Evolutionary conservation across 2,888 invertebrate species (phyloP).

Genomic region (Orthonevra nobilis): DNA sequence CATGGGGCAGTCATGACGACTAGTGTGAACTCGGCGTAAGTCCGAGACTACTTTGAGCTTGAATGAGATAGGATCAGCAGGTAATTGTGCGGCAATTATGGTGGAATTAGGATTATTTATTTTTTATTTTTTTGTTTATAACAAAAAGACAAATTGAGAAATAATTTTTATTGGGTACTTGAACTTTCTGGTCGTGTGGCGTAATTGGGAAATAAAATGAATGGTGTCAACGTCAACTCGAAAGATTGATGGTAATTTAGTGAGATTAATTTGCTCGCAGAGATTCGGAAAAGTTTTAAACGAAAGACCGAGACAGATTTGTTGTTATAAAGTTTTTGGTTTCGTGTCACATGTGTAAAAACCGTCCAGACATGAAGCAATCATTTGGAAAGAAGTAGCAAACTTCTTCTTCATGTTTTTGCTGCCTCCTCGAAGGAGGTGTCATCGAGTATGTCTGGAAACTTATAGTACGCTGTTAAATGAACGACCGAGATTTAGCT

Average conservation of each 20-base stretch:
- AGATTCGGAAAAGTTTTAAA: conserved; percentile 2
- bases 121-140: too few species aligned
- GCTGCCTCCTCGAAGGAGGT: too few species aligned
- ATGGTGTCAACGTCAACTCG: conserved; percentile 20
- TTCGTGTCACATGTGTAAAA: too few species aligned
- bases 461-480: too few species aligned
- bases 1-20: conserved; percentile 37
- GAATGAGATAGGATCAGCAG: conserved; percentile 8
- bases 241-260: conserved; percentile 40
- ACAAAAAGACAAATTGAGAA: background rate
- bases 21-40: background rate
- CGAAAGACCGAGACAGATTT: too few species aligned
- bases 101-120: conserved; percentile 32
- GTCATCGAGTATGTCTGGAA: too few species aligned
- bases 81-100: conserved; percentile 28
- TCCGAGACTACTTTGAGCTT: conserved; percentile 33
- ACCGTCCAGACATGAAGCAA: too few species aligned
- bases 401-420: too few species aligned
- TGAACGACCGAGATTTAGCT: too few species aligned
- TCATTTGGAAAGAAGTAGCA: too few species aligned
- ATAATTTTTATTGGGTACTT: conserved; percentile 2
- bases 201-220: conserved; percentile 33
- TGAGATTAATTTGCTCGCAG: background rate
- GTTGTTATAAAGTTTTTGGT: too few species aligned
- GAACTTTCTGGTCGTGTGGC: conserved; percentile 17